A percentile compares a stretch with the other conserved stretches of the same genome.
These are phyloP conservation scores for Sebastes vulpes DNA, from an alignment of 2,797 vertebrate species.

Conservation along the genomic window DNA sequence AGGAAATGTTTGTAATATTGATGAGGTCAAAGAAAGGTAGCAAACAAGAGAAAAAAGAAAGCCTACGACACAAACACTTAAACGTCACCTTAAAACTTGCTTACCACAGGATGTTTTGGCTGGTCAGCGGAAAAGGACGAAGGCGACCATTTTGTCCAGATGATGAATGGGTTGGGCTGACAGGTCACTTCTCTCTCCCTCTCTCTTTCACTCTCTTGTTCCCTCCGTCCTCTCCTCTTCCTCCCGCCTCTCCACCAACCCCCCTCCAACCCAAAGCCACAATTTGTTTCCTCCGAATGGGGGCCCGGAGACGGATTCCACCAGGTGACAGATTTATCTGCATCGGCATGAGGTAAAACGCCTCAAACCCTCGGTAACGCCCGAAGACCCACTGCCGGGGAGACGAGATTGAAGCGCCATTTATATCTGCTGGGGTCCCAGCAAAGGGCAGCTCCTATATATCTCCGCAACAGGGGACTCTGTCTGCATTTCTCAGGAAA, in stretches of 20 bases:
- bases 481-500: conserved; percentile 51
- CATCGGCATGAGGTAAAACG: conserved; percentile 88
- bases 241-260: conserved; percentile 29
- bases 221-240: conserved; percentile 26
- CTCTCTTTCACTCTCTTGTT: conserved; percentile 24
- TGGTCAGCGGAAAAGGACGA: conserved; percentile 86
- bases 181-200: conserved; percentile 90
- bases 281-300: conserved; percentile 90
- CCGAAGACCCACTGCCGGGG: conserved; percentile 77
- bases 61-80: conserved; percentile 56
- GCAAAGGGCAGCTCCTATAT: conserved; percentile 79
- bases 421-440: conserved; percentile 83
- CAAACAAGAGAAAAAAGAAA: conserved; percentile 67
- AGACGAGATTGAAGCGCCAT: conserved; percentile 86
- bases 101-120: conserved; percentile 90
- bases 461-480: conserved; percentile 66
- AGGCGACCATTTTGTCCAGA: conserved; percentile 91
- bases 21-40: conserved; percentile 36
- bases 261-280: conserved; percentile 86
- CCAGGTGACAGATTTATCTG: conserved; percentile 94
- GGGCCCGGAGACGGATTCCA: conserved; percentile 90
- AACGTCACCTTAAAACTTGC: conserved; percentile 89
- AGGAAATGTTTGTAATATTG: conserved; percentile 5
- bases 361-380: conserved; percentile 86
- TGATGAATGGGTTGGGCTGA: conserved; percentile 93